Evolutionary conservation across 2,888 invertebrate genomes (phyloP), one percentile per base, ranked within the genome.

Genomic region (Noctua janthe): DNA sequence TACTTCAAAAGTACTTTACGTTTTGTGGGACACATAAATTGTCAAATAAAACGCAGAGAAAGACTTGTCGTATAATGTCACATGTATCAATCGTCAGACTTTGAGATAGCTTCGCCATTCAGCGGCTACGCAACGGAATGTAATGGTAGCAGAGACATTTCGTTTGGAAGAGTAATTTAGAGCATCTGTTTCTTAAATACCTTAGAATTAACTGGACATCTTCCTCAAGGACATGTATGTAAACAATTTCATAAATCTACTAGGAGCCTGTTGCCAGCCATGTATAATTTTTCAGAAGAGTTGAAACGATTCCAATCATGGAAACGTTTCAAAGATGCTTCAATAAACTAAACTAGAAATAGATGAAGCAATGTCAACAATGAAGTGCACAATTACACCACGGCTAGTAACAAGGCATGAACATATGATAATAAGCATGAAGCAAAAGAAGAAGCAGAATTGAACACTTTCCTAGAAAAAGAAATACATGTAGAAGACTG

Each of bases 11-110:
- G 81, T 82, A 87, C 81, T 85, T 83, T 86, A 84, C 87, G 77
- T 83, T 78, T 78, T 78, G 76, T 82, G 71, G 78, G 77, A 80
- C 82, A 85, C 86, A 89, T 87, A 90, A 90, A 90, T 86, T 88
- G 87, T 88, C 80, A 87, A 91, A 88, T 81, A 91, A 89, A 85
- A 87, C 75, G 62, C 43, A 82, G 78, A 83, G 67, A 79, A 71
- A 83, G 74, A 71, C 49, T 67, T 71, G 84, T 80, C 86, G 78
- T 88, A 82, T 90, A 90, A 84, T 87, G 90, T 90, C 85, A 89
- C 91, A 92, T 93, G 91, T 87, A 91, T 93, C 93, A 92, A 91
- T 93, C 91, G 92, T 80, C 90, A 80, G 73, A 72, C 82, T 86
- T 74, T 71, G 75, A 76, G 74, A 84, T 81, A 77, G 83, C 79